These are phyloP conservation scores for Sogatella furcifera DNA, from an alignment of 1,140 invertebrate genomes.

Conservation along the genomic window DNA sequence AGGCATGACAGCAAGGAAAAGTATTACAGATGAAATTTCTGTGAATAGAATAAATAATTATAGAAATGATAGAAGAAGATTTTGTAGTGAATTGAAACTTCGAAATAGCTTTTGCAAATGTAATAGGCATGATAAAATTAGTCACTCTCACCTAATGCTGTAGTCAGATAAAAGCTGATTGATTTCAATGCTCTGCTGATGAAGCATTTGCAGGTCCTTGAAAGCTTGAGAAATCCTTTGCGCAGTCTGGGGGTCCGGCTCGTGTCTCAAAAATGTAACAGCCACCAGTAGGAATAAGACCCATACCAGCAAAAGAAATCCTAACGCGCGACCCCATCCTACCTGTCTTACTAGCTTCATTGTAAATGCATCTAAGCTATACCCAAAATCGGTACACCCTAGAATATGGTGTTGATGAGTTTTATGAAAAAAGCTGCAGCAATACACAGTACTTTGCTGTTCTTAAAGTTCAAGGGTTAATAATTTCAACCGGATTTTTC, in stretches of 20 bases:
- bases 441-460: no score
- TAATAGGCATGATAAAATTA: not conserved
- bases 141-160: not conserved
- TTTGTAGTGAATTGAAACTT: no score
- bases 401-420: no score
- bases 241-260: not conserved
- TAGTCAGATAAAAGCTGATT: not conserved
- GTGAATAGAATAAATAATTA: no score
- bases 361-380: not conserved
- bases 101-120: no score
- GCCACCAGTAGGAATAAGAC: not conserved
- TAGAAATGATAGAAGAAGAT: no score
- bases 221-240: not conserved
- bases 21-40: no score
- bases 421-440: no score
- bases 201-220: not conserved
- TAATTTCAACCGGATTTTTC: no score
- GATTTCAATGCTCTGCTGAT: not conserved
- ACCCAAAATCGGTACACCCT: no score
- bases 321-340: not conserved
- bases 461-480: no score
- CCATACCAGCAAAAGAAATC: not conserved
- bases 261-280: not conserved
- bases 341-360: not conserved
- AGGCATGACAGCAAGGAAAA: no score